phyloP scores from a whole-genome alignment of 1,140 invertebrate genomes.

The Gyrodactylus salaris region DNA sequence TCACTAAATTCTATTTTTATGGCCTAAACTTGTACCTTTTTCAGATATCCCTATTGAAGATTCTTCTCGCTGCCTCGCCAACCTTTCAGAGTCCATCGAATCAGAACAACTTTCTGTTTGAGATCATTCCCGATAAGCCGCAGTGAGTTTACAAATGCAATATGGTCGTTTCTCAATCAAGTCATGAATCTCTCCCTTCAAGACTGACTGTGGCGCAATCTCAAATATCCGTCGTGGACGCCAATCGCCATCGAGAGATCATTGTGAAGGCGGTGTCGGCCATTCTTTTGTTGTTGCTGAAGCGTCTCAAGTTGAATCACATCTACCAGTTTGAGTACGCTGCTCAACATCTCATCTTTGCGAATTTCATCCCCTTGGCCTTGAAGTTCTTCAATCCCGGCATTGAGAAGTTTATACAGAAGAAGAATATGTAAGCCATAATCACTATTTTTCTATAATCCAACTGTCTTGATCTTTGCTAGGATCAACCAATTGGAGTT shows the following conservation, averaged over 20 bases:
- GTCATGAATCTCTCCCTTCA: constrained; percentile 11
- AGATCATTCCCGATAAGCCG: constrained; percentile 67
- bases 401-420: constrained; percentile 63
- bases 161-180: background rate
- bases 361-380: constrained; percentile 88
- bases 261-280: constrained; percentile 88
- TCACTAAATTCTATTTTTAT: constrained; percentile 6
- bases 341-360: constrained; percentile 89
- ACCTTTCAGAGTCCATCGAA: constrained; percentile 90
- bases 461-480: too few species aligned
- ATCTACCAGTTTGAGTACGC: constrained; percentile 95
- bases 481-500: background rate
- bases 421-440: constrained; percentile 37
- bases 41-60: constrained; percentile 62
- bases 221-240: constrained; percentile 74
- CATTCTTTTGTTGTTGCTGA: constrained; percentile 56
- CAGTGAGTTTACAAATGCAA: constrained; percentile 29
- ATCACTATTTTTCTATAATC: constrained; percentile 19
- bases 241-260: constrained; percentile 89
- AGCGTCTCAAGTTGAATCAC: constrained; percentile 97
- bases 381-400: constrained; percentile 98
- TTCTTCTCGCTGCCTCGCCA: constrained; percentile 70
- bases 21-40: constrained; percentile 8
- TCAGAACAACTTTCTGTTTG: constrained; percentile 84
- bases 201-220: constrained; percentile 74